phyloP scores from a whole-genome alignment of 1,140 invertebrate genomes.

The Tribolium madens region DNA sequence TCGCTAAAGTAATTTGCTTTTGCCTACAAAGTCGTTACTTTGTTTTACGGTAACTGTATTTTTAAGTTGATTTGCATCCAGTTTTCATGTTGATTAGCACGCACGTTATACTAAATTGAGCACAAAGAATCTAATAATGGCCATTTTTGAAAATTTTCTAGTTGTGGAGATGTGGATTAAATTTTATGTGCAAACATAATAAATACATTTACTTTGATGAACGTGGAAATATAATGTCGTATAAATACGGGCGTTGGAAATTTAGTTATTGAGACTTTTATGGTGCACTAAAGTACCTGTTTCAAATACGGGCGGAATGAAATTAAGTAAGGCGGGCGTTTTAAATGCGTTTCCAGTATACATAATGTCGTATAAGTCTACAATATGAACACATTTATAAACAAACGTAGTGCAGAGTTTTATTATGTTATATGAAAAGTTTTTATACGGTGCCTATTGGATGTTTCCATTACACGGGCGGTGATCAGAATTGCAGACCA shows the following conservation, averaged over 20 bases:
- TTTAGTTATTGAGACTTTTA: conserved; percentile 52
- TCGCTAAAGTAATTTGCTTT: conserved; percentile 28
- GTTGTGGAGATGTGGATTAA: not conserved
- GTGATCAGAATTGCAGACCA: conserved; percentile 61
- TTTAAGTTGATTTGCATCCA: conserved; percentile 25
- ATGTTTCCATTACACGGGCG: conserved; percentile 60
- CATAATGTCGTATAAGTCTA: conserved; percentile 46
- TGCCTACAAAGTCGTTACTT: conserved; percentile 38
- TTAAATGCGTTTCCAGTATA: conserved; percentile 49
- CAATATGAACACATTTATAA: conserved; percentile 59
- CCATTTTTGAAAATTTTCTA: not conserved
- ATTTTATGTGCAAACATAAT: conserved; percentile 32
- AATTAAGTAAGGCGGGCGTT: conserved; percentile 51
- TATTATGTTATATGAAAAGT: conserved; percentile 63
- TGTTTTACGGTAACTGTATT: conserved; percentile 30
- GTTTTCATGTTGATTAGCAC: conserved; percentile 18
- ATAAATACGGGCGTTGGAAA: conserved; percentile 49
- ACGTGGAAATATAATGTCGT: conserved; percentile 46
- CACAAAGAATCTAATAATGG: no score
- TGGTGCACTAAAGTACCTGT: conserved; percentile 43
- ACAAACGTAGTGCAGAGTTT: conserved; percentile 58
- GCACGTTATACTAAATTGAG: no score
- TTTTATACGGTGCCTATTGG: conserved; percentile 61
- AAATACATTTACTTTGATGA: conserved; percentile 45
- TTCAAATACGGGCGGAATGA: conserved; percentile 46